phyloP scores from a whole-genome alignment of 2,888 invertebrate genomes.

The Netelia virgata region DNA sequence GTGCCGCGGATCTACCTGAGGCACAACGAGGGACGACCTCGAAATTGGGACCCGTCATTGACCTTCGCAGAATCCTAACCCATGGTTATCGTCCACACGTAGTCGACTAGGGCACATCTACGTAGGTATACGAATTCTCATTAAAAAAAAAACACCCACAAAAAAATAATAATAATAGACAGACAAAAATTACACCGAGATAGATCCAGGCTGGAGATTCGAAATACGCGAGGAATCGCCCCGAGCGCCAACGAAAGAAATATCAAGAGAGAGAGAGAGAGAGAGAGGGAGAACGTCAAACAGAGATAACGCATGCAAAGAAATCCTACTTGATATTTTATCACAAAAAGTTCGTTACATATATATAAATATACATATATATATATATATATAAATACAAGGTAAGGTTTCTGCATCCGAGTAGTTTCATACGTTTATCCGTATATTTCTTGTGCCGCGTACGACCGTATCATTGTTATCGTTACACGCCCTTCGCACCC shows the following conservation, averaged over 20 bases:
- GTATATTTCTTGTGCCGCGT: conserved; percentile 30
- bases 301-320: conserved; percentile 65
- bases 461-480: conserved; percentile 67
- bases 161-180: no score
- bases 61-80: conserved; percentile 62
- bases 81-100: no score
- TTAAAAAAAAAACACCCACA: no score
- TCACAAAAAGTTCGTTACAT: conserved; percentile 3
- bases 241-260: conserved; percentile 10
- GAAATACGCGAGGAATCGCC: conserved; percentile 32
- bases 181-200: conserved; percentile 20
- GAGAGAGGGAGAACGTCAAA: conserved; percentile 58
- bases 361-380: conserved; percentile 26
- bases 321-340: conserved; percentile 51
- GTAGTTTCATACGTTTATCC: background rate
- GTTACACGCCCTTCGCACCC: conserved; percentile 47
- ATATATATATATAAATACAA: conserved; percentile 17
- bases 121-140: no score
- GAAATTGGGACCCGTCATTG: conserved; percentile 60
- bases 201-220: conserved; percentile 39
- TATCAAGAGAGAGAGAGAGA: conserved; percentile 38
- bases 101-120: no score
- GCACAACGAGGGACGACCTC: conserved; percentile 57
- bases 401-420: no score
- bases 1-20: conserved; percentile 64